phyloP scores from a whole-genome alignment of 1,140 invertebrate species.

The Magallana angulata region DNA sequence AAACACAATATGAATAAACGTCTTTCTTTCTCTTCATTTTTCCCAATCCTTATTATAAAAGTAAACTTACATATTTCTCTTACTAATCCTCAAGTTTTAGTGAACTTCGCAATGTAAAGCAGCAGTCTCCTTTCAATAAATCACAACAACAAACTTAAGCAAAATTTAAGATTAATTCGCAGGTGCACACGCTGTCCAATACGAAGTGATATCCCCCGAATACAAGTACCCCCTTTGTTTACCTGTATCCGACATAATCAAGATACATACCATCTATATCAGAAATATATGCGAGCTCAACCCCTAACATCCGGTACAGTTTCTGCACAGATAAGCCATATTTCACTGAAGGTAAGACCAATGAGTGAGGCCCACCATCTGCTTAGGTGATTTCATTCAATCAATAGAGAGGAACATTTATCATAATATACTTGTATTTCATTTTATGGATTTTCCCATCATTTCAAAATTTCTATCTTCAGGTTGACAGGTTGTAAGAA shows the following conservation, averaged over 20 bases:
- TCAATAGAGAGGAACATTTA: slow-evolving; percentile 23
- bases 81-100: too few species aligned
- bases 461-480: background rate
- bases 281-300: background rate
- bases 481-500: background rate
- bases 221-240: background rate
- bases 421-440: background rate
- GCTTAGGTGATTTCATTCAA: background rate
- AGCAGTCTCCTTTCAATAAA: too few species aligned
- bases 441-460: slow-evolving; percentile 20
- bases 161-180: too few species aligned
- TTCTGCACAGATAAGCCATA: slow-evolving; percentile 13
- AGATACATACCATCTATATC: slow-evolving; percentile 13
- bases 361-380: slow-evolving; percentile 21
- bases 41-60: too few species aligned
- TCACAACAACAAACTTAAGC: too few species aligned
- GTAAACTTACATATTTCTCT: too few species aligned
- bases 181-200: background rate
- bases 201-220: background rate
- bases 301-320: slow-evolving; percentile 17
- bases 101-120: too few species aligned
- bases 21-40: too few species aligned
- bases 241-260: background rate
- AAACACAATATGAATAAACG: too few species aligned
- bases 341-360: slow-evolving; percentile 15